These are phyloP conservation scores for Actinostola sp. DNA, from an alignment of 92 coral and sea anemone genomes.

Conservation along the genomic window DNA sequence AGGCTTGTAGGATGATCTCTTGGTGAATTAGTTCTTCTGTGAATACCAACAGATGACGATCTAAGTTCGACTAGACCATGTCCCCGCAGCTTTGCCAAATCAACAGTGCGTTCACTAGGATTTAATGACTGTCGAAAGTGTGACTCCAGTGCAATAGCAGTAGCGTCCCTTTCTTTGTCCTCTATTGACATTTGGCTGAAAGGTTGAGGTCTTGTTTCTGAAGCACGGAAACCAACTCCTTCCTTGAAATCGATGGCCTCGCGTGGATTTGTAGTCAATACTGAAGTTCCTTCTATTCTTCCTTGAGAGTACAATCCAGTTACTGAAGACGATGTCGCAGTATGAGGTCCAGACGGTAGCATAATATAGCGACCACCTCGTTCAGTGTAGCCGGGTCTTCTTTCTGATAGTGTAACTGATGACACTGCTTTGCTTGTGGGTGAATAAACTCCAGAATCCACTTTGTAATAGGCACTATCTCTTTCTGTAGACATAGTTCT, in stretches of 20 bases:
- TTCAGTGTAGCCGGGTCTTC: neutral
- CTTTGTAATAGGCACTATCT: neutral
- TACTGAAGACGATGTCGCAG: neutral
- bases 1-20: neutral
- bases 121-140: slow-evolving; percentile 14
- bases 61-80: slow-evolving; percentile 57
- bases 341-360: neutral
- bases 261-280: neutral
- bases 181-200: neutral
- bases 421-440: neutral
- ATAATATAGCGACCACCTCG: slow-evolving; percentile 11
- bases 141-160: slow-evolving; percentile 22
- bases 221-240: neutral
- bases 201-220: neutral
- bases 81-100: slow-evolving; percentile 7
- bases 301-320: neutral
- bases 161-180: slow-evolving; percentile 12
- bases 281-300: neutral
- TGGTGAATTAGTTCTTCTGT: slow-evolving; percentile 21
- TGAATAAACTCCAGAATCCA: neutral
- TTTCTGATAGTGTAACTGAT: neutral
- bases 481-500: slow-evolving; percentile 27
- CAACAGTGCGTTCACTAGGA: neutral
- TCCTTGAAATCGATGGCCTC: neutral
- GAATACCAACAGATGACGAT: slow-evolving; percentile 12